phyloP scores from a whole-genome alignment of 2,797 vertebrate species.

The Smutsia temminckii region DNA sequence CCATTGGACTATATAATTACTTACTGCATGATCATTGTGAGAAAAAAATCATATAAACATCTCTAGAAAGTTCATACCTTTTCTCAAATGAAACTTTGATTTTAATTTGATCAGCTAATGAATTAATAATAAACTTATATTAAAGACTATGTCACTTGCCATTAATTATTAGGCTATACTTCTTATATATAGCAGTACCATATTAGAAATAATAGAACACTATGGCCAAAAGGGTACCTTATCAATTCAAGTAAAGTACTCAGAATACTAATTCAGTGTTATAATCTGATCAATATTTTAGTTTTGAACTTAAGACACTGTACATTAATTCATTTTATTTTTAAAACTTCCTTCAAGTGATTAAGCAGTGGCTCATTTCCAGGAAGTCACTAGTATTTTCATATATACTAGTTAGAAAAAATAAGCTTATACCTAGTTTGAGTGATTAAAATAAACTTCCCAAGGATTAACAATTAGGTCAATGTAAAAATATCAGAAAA shows the following conservation, averaged over 20 bases:
- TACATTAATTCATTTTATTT: neutral
- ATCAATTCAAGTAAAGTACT: neutral
- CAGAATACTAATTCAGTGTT: neutral
- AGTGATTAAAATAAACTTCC: neutral
- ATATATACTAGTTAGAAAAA: neutral
- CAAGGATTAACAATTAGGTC: neutral
- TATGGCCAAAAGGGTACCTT: neutral
- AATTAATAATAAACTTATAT: constrained; percentile 3
- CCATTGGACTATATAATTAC: neutral
- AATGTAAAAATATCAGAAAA: neutral
- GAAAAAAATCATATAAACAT: neutral
- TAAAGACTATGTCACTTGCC: neutral
- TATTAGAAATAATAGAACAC: neutral
- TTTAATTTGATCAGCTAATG: constrained; percentile 20
- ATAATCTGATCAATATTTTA: neutral
- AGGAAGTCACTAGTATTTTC: neutral
- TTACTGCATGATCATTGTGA: neutral
- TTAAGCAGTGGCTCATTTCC: neutral
- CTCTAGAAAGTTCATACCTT: neutral
- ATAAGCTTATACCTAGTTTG: neutral
- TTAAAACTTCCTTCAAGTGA: neutral
- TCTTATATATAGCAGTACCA: neutral
- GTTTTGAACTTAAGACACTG: neutral
- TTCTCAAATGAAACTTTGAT: neutral
- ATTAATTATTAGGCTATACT: neutral